A percentile compares a stretch with the other conserved stretches of the same genome.
Evolutionary conservation across 2,888 invertebrate genomes (phyloP).

Genomic region (Andricus curvator): DNA sequence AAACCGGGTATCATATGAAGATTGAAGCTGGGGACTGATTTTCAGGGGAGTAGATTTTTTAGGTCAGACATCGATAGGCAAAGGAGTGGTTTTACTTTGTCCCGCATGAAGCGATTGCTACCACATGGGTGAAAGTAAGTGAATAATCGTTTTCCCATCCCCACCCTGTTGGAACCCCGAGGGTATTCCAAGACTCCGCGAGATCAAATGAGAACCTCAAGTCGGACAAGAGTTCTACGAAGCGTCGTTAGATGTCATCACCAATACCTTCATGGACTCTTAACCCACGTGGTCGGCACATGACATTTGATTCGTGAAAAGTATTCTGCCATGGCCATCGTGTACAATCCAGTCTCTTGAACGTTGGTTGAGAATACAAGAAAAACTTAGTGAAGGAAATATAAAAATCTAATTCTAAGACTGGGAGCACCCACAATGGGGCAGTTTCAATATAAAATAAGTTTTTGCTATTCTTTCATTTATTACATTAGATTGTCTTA

Average conservation of each 20-base stretch:
- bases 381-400: background rate
- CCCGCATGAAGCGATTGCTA: conserved; percentile 45
- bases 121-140: conserved; percentile 68
- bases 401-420: background rate
- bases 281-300: conserved; percentile 67
- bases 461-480: too few relatives aligned
- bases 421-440: too few relatives aligned
- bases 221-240: conserved; percentile 23
- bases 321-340: background rate
- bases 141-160: conserved; percentile 64
- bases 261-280: conserved; percentile 38
- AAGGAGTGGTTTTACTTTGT: conserved; percentile 43
- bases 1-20: too few relatives aligned
- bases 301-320: conserved; percentile 59
- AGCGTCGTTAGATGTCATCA: conserved; percentile 67
- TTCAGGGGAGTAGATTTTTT: background rate
- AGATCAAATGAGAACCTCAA: conserved; percentile 16
- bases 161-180: conserved; percentile 40
- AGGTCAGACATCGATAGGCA: conserved; percentile 1
- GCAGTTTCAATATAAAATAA: too few relatives aligned
- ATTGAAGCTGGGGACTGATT: too few relatives aligned
- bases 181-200: conserved; percentile 55
- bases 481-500: too few relatives aligned
- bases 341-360: background rate
- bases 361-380: background rate